Evolutionary conservation across 2,888 invertebrate genomes (phyloP).

Genomic region (Philereme transversata): DNA sequence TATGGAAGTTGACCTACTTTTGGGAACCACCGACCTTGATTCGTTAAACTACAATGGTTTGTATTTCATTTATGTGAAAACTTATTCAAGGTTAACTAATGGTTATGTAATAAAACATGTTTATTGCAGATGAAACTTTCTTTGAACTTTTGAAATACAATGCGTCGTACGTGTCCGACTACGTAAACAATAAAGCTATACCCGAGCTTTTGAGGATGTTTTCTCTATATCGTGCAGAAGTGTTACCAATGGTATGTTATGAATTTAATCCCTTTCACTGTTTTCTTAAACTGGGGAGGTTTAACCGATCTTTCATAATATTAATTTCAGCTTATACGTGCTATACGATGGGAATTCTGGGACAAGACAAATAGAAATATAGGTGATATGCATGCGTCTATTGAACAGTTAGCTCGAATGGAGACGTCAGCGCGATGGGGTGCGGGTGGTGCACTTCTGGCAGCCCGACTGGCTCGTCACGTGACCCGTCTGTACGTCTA

Average conservation of each 20-base stretch:
- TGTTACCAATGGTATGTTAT: constrained; percentile 51
- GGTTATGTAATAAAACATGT: constrained; percentile 18
- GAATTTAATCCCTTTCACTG: constrained; percentile 12
- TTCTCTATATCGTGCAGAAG: constrained; percentile 54
- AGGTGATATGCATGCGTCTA: constrained; percentile 60
- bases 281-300: background rate
- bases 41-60: constrained; percentile 83
- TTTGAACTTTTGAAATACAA: constrained; percentile 84
- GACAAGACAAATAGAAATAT: constrained; percentile 53
- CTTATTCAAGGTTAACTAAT: constrained; percentile 31
- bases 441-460: constrained; percentile 82
- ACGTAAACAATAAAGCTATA: constrained; percentile 83
- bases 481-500: constrained; percentile 82
- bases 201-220: constrained; percentile 81
- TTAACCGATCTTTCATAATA: background rate
- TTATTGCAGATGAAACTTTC: constrained; percentile 82
- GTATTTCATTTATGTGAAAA: constrained; percentile 39
- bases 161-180: constrained; percentile 79
- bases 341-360: constrained; percentile 85
- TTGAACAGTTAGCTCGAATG: constrained; percentile 79
- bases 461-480: constrained; percentile 77
- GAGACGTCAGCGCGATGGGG: constrained; percentile 84
- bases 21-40: constrained; percentile 88
- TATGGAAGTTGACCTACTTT: constrained; percentile 85
- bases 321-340: constrained; percentile 62